These are phyloP conservation scores for Cyanoliseus patagonus DNA, from an alignment of 2,113 vertebrate species.

Conservation along the genomic window DNA sequence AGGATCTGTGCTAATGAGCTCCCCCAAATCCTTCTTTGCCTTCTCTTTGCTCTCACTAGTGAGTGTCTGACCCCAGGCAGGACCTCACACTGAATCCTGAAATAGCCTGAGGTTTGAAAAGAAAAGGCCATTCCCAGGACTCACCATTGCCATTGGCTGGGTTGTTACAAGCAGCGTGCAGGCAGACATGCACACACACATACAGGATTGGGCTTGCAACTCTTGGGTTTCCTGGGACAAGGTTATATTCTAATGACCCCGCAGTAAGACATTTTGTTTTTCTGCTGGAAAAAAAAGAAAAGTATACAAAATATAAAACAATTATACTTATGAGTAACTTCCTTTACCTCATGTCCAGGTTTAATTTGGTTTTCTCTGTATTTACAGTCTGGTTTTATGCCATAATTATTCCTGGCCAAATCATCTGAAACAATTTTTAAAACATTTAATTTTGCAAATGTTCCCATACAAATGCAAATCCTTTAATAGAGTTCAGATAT, in stretches of 20 bases:
- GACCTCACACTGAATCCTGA: not conserved
- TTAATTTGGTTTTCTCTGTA: constrained; percentile 9
- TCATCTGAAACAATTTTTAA: not conserved
- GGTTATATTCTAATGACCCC: not conserved
- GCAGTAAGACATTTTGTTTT: not conserved
- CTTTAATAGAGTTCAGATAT: not conserved
- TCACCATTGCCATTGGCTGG: not conserved
- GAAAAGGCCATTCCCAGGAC: not conserved
- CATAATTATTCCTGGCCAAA: constrained; percentile 7
- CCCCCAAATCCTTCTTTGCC: not conserved
- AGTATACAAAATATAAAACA: not conserved
- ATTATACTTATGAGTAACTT: not conserved
- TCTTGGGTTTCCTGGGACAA: not conserved
- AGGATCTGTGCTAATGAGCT: not conserved
- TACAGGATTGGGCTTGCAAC: not conserved
- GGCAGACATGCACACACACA: not conserved
- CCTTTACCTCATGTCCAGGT: not conserved
- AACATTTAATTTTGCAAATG: constrained; percentile 25
- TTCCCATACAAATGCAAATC: constrained; percentile 3
- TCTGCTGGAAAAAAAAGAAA: not conserved
- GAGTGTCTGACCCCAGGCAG: not conserved
- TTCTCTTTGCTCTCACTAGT: not conserved
- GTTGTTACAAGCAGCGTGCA: not conserved
- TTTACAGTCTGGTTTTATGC: not conserved
- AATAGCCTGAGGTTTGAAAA: not conserved